Conservation (phyloP, 2,888 invertebrate species). For the Drosophila paramelanica region DNA sequence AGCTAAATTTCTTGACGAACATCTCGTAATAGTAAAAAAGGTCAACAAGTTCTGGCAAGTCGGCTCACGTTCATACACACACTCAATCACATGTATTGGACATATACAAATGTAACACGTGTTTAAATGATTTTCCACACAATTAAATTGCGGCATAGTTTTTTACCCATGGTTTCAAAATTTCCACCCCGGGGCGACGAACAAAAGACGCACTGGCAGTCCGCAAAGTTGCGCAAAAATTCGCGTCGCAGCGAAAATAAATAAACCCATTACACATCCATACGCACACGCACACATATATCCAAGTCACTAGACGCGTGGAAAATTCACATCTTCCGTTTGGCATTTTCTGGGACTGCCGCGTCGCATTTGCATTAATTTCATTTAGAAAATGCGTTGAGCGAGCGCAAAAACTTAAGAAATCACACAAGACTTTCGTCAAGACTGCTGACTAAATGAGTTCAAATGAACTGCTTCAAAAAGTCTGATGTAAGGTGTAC, state of each 20-base stretch:
- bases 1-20: neutral
- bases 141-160: conserved; percentile 64
- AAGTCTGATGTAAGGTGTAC: no score
- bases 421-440: conserved; percentile 19
- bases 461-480: conserved; percentile 10
- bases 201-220: conserved; percentile 55
- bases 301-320: conserved; percentile 29
- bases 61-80: neutral
- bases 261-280: conserved; percentile 28
- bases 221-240: conserved; percentile 52
- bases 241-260: conserved; percentile 49
- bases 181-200: conserved; percentile 50
- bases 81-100: no score
- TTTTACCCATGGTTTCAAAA: conserved; percentile 44
- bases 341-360: conserved; percentile 34
- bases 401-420: conserved; percentile 34
- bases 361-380: conserved; percentile 65
- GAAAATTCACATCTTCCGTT: conserved; percentile 57
- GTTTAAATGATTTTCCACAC: conserved; percentile 50
- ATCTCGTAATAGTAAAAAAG: conserved; percentile 38
- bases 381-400: conserved; percentile 59
- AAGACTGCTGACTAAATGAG: conserved; percentile 14
- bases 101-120: conserved; percentile 7
- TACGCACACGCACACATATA: neutral
- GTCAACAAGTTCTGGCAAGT: conserved; percentile 50